Percentiles rank a stretch among this genome's conserved stretches.
Evolutionary conservation across 2,797 vertebrate genomes (phyloP).

Genomic region (Chelonia mydas): DNA sequence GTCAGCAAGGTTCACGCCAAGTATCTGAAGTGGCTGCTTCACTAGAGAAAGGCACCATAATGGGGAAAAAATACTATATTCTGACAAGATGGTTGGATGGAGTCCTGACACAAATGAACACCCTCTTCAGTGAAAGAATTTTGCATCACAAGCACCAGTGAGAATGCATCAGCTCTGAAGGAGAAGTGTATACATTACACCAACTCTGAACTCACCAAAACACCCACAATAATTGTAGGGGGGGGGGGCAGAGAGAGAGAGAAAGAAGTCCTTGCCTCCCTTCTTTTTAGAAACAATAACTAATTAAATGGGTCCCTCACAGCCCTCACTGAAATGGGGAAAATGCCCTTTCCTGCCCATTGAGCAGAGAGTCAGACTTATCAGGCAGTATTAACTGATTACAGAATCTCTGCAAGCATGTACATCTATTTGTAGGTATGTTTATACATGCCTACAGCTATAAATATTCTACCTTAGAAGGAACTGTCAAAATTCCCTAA

Average conservation of each 20-base stretch:
- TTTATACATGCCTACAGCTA: background rate
- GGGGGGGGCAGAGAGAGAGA: too few species aligned
- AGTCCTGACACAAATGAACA: background rate
- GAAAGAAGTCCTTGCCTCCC: too few species aligned
- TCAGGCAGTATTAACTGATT: background rate
- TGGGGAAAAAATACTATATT: background rate
- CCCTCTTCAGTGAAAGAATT: background rate
- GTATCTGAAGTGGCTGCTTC: background rate
- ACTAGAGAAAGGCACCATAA: background rate
- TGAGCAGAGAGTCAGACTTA: background rate
- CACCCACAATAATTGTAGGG: background rate
- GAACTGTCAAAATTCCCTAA: background rate
- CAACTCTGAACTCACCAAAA: background rate
- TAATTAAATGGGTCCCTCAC: background rate
- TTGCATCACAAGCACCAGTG: background rate
- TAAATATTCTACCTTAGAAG: background rate
- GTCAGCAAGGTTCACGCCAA: too few species aligned
- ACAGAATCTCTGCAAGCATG: background rate
- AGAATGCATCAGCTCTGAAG: background rate
- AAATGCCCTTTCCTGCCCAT: background rate
- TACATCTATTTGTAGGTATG: too few species aligned
- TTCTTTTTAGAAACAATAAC: background rate
- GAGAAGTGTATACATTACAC: background rate
- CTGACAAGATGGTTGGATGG: background rate
- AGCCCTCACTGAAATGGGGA: background rate